Evolutionary conservation across 2,888 invertebrate genomes (phyloP).

Genomic region (Lysandra coridon): DNA sequence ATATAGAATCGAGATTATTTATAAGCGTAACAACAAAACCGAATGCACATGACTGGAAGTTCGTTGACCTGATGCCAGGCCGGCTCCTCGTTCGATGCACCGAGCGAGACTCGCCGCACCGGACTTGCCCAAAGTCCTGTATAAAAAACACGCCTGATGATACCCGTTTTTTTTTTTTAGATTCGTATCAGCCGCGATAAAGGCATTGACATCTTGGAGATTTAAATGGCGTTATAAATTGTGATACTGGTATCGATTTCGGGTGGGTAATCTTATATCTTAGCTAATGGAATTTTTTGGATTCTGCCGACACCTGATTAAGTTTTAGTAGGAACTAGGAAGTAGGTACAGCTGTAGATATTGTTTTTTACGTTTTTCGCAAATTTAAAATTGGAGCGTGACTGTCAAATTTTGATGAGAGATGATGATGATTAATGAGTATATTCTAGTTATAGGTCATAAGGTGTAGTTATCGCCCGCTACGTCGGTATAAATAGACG

Average conservation of each 20-base stretch:
- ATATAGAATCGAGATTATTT: slow-evolving; percentile 45
- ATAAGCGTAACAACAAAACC: slow-evolving; percentile 54
- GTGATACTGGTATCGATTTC: neutral
- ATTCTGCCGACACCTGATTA: neutral
- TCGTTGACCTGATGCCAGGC: slow-evolving; percentile 71
- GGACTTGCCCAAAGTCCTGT: slow-evolving; percentile 44
- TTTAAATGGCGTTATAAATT: slow-evolving; percentile 15
- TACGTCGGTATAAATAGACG: slow-evolving; percentile 74
- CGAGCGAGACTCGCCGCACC: slow-evolving; percentile 50
- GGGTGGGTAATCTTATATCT: neutral
- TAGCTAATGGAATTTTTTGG: neutral
- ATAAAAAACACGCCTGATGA: slow-evolving; percentile 42
- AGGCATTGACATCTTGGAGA: slow-evolving; percentile 30
- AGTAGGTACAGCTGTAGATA: too few species aligned
- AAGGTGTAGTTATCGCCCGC: slow-evolving; percentile 55
- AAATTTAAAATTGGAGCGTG: neutral
- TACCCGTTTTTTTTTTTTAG: slow-evolving; percentile 28
- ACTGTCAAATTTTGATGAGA: neutral
- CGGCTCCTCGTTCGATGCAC: slow-evolving; percentile 72
- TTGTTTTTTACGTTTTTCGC: neutral
- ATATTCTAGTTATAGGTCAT: slow-evolving; percentile 32
- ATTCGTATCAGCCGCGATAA: slow-evolving; percentile 29
- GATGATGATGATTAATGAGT: slow-evolving; percentile 3
- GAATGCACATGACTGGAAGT: slow-evolving; percentile 72
- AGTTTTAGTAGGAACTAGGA: too few species aligned